Conservation (phyloP, 2,797 vertebrate genomes). For the Alca torda region DNA sequence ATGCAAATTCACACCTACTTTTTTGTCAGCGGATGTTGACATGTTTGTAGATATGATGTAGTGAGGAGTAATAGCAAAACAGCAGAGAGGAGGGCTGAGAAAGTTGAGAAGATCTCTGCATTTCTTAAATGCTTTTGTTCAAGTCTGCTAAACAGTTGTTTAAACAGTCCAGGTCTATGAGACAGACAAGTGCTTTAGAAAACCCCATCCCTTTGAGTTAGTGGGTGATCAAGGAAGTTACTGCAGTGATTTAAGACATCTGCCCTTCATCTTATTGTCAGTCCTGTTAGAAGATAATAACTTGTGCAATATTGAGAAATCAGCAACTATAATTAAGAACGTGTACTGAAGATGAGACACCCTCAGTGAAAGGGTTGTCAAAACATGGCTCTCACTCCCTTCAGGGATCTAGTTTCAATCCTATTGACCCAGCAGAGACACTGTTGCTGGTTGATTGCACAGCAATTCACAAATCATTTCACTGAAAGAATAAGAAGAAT, state of each 20-base stretch:
- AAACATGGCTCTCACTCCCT: background rate
- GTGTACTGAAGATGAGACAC: background rate
- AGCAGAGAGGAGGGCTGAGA: background rate
- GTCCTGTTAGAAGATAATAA: background rate
- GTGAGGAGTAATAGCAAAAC: background rate
- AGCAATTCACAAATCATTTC: constrained; percentile 61
- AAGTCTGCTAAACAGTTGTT: background rate
- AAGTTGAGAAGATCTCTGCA: background rate
- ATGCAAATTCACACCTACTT: background rate
- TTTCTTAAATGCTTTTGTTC: constrained; percentile 23
- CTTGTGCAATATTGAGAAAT: background rate
- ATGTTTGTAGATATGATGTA: background rate
- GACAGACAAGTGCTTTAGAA: background rate
- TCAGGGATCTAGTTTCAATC: background rate
- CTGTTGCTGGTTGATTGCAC: constrained; percentile 16
- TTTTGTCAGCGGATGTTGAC: background rate
- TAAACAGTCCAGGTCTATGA: background rate
- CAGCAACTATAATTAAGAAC: rapidly evolving
- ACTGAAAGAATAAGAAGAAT: constrained; percentile 27
- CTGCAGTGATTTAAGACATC: background rate
- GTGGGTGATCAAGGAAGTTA: background rate
- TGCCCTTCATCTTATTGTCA: background rate
- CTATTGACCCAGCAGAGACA: background rate
- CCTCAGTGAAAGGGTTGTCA: background rate
- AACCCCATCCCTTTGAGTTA: background rate